Evolutionary conservation across 2,113 vertebrate species (phyloP).

Genomic region (Nansenia antarctica): DNA sequence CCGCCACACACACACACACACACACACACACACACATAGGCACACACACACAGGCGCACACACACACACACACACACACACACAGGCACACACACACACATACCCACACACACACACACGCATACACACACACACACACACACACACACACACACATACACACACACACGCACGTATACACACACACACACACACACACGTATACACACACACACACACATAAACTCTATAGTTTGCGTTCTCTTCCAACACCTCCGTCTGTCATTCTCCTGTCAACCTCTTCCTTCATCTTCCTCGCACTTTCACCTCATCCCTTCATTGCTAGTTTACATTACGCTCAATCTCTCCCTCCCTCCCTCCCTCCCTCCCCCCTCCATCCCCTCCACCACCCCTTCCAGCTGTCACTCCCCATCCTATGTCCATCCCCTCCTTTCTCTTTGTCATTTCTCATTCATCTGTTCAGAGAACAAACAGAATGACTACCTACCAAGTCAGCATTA

Average conservation of each 20-base stretch:
- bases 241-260: slow-evolving; percentile 39
- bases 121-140: not conserved
- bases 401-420: slow-evolving; percentile 44
- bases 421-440: slow-evolving; percentile 12
- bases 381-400: slow-evolving; percentile 32
- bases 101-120: not conserved
- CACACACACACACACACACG: not conserved
- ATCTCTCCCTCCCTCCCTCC: slow-evolving; percentile 29
- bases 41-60: slow-evolving; percentile 7
- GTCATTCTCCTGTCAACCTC: slow-evolving; percentile 46
- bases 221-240: slow-evolving; percentile 11
- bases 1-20: not conserved
- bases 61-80: slow-evolving; percentile 11
- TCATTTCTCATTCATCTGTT: not conserved
- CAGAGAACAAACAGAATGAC: not conserved
- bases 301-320: slow-evolving; percentile 44
- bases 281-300: slow-evolving; percentile 46
- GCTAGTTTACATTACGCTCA: slow-evolving; percentile 47
- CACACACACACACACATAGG: slow-evolving; percentile 20
- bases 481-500: not conserved
- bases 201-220: not conserved
- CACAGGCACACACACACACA: not conserved
- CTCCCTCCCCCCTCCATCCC: slow-evolving; percentile 17
- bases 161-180: not conserved
- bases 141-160: not conserved